A percentile compares a stretch with the other conserved stretches of the same genome.
phyloP scores from a whole-genome alignment of 2,888 invertebrate species.

The Myopa tessellatipennis region DNA sequence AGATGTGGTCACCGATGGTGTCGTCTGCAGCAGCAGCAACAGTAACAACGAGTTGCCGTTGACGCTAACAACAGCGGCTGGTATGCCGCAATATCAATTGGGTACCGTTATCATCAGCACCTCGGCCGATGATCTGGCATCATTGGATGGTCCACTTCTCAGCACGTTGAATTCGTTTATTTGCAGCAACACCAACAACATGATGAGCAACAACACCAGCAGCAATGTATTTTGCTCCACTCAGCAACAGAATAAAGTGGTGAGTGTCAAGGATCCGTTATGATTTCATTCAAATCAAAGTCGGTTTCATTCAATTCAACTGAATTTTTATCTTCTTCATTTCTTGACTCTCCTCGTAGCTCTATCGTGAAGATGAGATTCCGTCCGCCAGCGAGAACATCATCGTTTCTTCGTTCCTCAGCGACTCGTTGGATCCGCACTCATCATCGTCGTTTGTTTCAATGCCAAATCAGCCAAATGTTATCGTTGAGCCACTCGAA shows the following conservation, averaged over 20 bases:
- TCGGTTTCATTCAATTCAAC: background rate
- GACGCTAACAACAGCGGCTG: conserved; percentile 28
- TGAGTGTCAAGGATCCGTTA: too few relatives aligned
- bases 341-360: conserved; percentile 42
- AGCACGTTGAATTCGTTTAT: conserved; percentile 40
- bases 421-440: conserved; percentile 32
- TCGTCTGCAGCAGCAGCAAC: conserved; percentile 12
- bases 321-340: background rate
- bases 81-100: conserved; percentile 49
- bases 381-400: conserved; percentile 52
- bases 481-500: conserved; percentile 56
- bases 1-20: conserved; percentile 16
- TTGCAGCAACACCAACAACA: conserved; percentile 29
- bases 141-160: conserved; percentile 19
- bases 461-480: conserved; percentile 50
- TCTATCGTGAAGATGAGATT: conserved; percentile 54
- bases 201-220: conserved; percentile 18
- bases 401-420: conserved; percentile 53
- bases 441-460: background rate
- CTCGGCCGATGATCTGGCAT: conserved; percentile 44
- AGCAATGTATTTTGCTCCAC: conserved; percentile 39
- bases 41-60: background rate
- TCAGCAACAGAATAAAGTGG: conserved; percentile 50
- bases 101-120: conserved; percentile 55
- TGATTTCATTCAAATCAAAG: too few relatives aligned